Evolutionary conservation across 1,140 invertebrate species (phyloP).

Genomic region (Ceratina australensis): DNA sequence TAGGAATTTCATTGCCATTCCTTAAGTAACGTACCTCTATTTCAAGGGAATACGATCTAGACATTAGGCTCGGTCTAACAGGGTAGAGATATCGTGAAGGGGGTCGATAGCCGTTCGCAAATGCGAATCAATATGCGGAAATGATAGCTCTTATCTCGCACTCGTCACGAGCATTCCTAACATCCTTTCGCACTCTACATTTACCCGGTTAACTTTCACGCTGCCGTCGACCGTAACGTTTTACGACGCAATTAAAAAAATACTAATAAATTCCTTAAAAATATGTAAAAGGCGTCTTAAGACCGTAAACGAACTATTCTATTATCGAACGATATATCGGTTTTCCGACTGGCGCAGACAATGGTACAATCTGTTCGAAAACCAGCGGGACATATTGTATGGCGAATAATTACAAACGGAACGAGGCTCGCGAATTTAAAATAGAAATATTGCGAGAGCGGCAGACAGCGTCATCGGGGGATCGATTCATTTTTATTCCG

Average conservation of each 20-base stretch:
- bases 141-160: conserved; percentile 38
- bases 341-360: too few relatives aligned
- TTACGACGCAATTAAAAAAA: too few relatives aligned
- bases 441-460: background rate
- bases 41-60: conserved; percentile 10
- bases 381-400: too few relatives aligned
- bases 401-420: background rate
- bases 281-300: too few relatives aligned
- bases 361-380: too few relatives aligned
- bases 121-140: conserved; percentile 39
- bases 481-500: conserved; percentile 11
- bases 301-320: too few relatives aligned
- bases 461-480: background rate
- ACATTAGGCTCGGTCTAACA: background rate
- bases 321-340: too few relatives aligned
- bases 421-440: background rate
- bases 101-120: conserved; percentile 17
- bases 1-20: too few relatives aligned
- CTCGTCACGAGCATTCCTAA: conserved; percentile 14
- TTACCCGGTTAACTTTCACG: conserved; percentile 14
- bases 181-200: background rate
- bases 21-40: background rate
- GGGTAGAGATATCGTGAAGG: conserved; percentile 17
- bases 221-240: background rate
- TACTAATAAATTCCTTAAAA: too few relatives aligned